Evolutionary conservation across 2,113 vertebrate genomes (phyloP).

Genomic region (Numida meleagris): DNA sequence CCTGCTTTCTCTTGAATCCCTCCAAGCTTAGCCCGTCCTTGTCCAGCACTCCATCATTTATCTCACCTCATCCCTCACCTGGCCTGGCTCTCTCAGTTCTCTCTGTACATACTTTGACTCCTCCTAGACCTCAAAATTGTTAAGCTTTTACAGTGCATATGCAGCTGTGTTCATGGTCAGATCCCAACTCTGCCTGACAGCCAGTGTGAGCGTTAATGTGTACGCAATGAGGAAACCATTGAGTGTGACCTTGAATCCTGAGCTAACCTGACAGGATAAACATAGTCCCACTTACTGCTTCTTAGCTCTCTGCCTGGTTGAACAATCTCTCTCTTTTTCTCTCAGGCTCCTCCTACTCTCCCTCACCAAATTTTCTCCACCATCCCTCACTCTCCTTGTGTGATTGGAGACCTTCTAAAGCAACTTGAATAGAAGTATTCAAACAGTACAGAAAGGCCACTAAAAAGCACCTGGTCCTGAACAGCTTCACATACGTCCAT

Average conservation of each 20-base stretch:
- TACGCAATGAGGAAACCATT: constrained; percentile 52
- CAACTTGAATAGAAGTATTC: constrained; percentile 49
- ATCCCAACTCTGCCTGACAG: background rate
- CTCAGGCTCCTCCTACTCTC: background rate
- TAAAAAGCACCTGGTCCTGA: constrained; percentile 32
- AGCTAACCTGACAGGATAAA: constrained; percentile 62
- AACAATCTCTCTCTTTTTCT: constrained; percentile 56
- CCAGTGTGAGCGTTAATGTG: background rate
- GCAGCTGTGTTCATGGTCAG: constrained; percentile 23
- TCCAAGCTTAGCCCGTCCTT: background rate
- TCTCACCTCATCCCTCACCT: background rate
- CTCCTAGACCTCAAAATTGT: background rate
- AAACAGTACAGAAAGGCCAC: constrained; percentile 3
- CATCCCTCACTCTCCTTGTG: constrained; percentile 17
- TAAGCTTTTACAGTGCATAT: constrained; percentile 5
- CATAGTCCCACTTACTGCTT: constrained; percentile 12
- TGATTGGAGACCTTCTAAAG: constrained; percentile 35
- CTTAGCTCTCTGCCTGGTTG: constrained; percentile 1
- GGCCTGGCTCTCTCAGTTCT: background rate
- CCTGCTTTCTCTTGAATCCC: background rate
- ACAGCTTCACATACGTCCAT: background rate
- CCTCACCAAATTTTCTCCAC: constrained; percentile 34
- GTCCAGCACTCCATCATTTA: background rate
- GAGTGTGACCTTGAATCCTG: constrained; percentile 58
- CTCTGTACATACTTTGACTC: constrained; percentile 12